Conservation (phyloP, 2,797 vertebrate genomes). For the Mus minutoides region DNA sequence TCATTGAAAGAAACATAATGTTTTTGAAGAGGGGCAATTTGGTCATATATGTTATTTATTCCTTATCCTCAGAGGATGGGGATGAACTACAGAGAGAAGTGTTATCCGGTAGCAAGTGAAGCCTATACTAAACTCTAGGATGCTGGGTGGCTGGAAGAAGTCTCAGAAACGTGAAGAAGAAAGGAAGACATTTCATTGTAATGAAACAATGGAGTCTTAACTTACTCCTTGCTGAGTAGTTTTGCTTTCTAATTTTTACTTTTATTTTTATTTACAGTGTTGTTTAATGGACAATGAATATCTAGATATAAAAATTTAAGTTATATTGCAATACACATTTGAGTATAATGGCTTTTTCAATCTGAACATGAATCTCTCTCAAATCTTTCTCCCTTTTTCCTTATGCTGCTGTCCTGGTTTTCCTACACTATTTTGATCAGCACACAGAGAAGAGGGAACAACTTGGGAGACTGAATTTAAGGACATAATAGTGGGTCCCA, state of each 20-base stretch:
- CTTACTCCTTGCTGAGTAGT: neutral
- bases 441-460: neutral
- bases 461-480: conserved; percentile 32
- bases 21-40: neutral
- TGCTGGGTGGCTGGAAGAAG: neutral
- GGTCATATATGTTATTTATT: neutral
- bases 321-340: neutral
- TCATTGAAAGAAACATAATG: neutral
- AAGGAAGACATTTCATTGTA: neutral
- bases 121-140: neutral
- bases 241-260: neutral
- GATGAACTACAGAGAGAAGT: neutral
- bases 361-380: neutral
- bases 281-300: neutral
- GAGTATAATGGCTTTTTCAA: neutral
- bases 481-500: neutral
- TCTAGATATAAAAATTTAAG: neutral
- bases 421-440: neutral
- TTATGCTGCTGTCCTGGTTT: neutral
- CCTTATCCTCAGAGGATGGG: neutral
- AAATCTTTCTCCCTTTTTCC: neutral
- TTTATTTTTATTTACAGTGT: neutral
- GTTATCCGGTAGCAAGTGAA: neutral
- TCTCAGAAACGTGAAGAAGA: neutral
- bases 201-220: neutral